Evolutionary conservation across 2,113 vertebrate species (phyloP).

Genomic region (Trichechus manatus): DNA sequence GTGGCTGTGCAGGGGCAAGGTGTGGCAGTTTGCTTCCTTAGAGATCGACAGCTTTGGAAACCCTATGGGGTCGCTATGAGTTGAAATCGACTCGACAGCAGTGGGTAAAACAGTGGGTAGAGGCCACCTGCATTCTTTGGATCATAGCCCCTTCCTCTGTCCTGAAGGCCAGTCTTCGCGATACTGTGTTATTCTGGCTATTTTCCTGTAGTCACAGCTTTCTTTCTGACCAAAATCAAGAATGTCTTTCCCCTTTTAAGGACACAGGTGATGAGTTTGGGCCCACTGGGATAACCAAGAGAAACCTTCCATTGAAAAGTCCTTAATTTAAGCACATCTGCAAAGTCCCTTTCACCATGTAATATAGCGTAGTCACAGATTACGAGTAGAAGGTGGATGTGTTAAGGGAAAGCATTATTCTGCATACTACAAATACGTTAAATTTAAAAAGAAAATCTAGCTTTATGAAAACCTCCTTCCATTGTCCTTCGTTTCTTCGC

Average conservation of each 20-base stretch:
- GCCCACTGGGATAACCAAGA: neutral
- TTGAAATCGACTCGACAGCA: too few species aligned
- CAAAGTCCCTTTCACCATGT: neutral
- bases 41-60: too few species aligned
- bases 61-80: too few species aligned
- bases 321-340: neutral
- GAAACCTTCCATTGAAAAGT: accelerated
- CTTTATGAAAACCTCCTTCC: neutral
- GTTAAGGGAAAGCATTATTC: neutral
- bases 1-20: too few species aligned
- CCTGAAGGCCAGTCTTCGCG: neutral
- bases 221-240: neutral
- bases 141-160: neutral
- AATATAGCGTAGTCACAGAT: too few species aligned
- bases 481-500: neutral
- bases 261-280: neutral
- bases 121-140: accelerated
- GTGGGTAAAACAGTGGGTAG: too few species aligned
- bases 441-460: too few species aligned
- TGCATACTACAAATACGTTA: neutral
- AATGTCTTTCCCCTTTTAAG: neutral
- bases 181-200: neutral
- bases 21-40: too few species aligned
- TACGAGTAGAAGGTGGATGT: neutral
- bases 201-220: neutral